These are phyloP conservation scores for Enteromius anoplus DNA, from an alignment of 2,797 vertebrate genomes.

Conservation along the genomic window DNA sequence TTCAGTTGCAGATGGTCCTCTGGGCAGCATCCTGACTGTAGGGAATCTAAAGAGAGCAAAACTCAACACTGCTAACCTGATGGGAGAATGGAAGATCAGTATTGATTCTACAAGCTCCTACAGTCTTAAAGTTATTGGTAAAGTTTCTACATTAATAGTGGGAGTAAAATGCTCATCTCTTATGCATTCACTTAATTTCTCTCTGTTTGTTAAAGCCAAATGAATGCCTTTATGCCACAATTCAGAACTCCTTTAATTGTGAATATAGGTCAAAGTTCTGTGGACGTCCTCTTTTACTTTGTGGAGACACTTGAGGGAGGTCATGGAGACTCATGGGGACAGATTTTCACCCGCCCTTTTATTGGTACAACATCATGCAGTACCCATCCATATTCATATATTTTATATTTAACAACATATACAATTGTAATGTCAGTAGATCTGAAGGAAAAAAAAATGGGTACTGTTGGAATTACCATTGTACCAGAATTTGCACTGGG, in stretches of 20 bases:
- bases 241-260: too few relatives aligned
- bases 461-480: too few relatives aligned
- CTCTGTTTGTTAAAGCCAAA: too few relatives aligned
- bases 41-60: slow-evolving; percentile 70
- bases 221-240: too few relatives aligned
- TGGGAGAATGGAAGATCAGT: slow-evolving; percentile 68
- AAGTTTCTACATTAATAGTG: background rate
- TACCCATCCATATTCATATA: background rate
- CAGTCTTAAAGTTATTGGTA: slow-evolving; percentile 72
- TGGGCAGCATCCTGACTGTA: slow-evolving; percentile 57
- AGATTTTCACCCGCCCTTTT: slow-evolving; percentile 40
- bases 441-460: too few relatives aligned
- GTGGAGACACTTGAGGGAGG: slow-evolving; percentile 63
- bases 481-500: background rate
- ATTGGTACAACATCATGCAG: slow-evolving; percentile 58
- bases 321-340: too few relatives aligned
- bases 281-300: slow-evolving; percentile 69
- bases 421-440: too few relatives aligned
- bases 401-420: background rate
- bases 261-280: slow-evolving; percentile 69
- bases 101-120: slow-evolving; percentile 64
- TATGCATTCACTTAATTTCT: too few relatives aligned
- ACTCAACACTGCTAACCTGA: slow-evolving; percentile 60
- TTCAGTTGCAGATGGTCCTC: slow-evolving; percentile 58
- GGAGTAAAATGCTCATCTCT: too few relatives aligned